phyloP scores from a whole-genome alignment of 2,888 invertebrate species.

The Philereme transversata region DNA sequence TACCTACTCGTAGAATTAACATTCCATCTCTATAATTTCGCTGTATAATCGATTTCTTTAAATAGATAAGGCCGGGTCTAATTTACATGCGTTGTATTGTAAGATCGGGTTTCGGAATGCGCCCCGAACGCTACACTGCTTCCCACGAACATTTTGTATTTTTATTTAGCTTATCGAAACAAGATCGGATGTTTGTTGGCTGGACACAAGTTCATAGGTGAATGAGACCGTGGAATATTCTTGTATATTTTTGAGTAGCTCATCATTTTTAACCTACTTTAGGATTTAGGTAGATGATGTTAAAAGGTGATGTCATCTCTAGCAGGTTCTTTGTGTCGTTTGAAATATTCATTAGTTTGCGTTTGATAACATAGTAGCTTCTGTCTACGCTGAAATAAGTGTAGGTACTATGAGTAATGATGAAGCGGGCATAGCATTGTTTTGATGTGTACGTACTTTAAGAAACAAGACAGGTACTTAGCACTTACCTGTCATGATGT shows the following conservation, averaged over 20 bases:
- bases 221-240: constrained; percentile 37
- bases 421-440: constrained; percentile 11
- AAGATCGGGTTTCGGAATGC: constrained; percentile 33
- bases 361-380: constrained; percentile 24
- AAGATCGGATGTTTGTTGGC: constrained; percentile 45
- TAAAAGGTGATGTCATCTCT: constrained; percentile 24
- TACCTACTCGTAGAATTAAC: background rate
- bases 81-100: constrained; percentile 29
- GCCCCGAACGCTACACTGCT: constrained; percentile 19
- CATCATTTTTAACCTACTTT: constrained; percentile 19
- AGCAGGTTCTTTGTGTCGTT: background rate
- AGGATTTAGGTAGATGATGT: constrained; percentile 10
- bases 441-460: background rate
- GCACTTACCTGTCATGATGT: constrained; percentile 35
- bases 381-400: constrained; percentile 5
- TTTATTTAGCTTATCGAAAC: constrained; percentile 47
- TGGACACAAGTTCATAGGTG: constrained; percentile 56
- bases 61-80: constrained; percentile 16
- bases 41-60: constrained; percentile 11
- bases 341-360: constrained; percentile 24
- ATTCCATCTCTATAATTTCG: background rate
- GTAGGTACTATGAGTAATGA: background rate
- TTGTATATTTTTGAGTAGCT: constrained; percentile 25
- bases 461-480: background rate
- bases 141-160: constrained; percentile 42